phyloP scores from a whole-genome alignment of 2,113 vertebrate species.

The Xyliphius kryptos region DNA sequence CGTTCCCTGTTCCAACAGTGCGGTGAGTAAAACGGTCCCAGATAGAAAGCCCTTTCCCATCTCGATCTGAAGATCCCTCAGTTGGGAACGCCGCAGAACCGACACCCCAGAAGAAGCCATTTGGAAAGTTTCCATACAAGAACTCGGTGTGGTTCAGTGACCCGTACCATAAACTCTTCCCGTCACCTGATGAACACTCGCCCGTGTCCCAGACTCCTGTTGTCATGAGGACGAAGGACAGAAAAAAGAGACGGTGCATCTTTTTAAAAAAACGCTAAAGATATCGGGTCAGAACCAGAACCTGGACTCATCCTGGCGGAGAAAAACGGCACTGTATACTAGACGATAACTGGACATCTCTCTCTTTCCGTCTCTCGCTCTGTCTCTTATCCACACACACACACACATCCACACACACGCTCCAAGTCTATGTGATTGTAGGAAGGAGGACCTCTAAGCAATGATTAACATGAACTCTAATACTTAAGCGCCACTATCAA shows the following conservation, averaged over 20 bases:
- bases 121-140: slow-evolving; percentile 75
- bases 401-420: no score
- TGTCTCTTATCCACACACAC: no score
- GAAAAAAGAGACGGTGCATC: background rate
- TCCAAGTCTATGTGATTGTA: slow-evolving; percentile 33
- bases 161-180: slow-evolving; percentile 73
- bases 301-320: slow-evolving; percentile 1
- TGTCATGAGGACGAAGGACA: slow-evolving; percentile 51
- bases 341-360: no score
- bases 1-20: slow-evolving; percentile 13
- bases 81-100: slow-evolving; percentile 86
- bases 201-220: slow-evolving; percentile 46
- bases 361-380: no score
- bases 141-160: slow-evolving; percentile 66
- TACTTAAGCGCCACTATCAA: no score
- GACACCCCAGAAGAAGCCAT: slow-evolving; percentile 83
- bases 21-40: slow-evolving; percentile 78
- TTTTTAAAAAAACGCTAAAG: slow-evolving; percentile 6
- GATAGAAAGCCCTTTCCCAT: slow-evolving; percentile 77
- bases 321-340: no score
- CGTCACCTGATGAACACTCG: slow-evolving; percentile 62
- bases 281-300: background rate
- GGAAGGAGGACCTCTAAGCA: slow-evolving; percentile 50
- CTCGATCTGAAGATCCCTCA: slow-evolving; percentile 76
- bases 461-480: slow-evolving; percentile 69